phyloP scores from a whole-genome alignment of 2,797 vertebrate species.

The Uromys caudimaculatus region DNA sequence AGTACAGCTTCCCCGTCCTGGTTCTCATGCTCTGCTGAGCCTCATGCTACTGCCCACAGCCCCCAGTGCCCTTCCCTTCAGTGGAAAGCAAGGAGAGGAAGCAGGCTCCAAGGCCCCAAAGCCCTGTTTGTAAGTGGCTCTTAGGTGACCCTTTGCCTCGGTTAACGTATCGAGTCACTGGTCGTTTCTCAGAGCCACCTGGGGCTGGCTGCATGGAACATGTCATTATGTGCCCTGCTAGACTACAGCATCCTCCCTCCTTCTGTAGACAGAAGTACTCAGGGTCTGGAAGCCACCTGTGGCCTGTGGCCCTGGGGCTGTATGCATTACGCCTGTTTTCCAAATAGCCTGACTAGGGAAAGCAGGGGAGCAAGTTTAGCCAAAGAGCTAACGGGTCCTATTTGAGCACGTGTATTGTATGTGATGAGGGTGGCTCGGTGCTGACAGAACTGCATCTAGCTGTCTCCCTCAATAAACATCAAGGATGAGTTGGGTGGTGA shows the following conservation, averaged over 20 bases:
- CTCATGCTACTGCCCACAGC: not conserved
- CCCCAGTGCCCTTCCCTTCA: not conserved
- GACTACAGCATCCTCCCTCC: not conserved
- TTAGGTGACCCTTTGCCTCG: not conserved
- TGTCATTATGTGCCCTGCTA: not conserved
- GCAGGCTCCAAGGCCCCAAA: not conserved
- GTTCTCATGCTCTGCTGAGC: not conserved
- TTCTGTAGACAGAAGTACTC: not conserved
- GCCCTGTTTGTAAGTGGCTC: not conserved
- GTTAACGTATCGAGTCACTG: not conserved
- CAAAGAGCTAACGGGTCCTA: not conserved
- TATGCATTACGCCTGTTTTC: not conserved
- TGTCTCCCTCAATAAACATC: not conserved
- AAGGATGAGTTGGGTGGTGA: not conserved
- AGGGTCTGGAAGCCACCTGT: not conserved
- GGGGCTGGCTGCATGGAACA: not conserved
- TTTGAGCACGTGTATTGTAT: not conserved
- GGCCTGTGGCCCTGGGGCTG: not conserved
- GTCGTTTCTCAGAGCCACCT: not conserved
- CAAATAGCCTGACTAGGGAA: not conserved
- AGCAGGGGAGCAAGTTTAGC: not conserved
- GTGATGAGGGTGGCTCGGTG: not conserved
- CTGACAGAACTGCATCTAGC: not conserved
- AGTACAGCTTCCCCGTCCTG: too few species aligned
- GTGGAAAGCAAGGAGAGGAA: not conserved